Percentiles rank a stretch among this genome's conserved stretches.
Conservation (phyloP, 2,888 invertebrate genomes). For the Plemyria rubiginata region DNA sequence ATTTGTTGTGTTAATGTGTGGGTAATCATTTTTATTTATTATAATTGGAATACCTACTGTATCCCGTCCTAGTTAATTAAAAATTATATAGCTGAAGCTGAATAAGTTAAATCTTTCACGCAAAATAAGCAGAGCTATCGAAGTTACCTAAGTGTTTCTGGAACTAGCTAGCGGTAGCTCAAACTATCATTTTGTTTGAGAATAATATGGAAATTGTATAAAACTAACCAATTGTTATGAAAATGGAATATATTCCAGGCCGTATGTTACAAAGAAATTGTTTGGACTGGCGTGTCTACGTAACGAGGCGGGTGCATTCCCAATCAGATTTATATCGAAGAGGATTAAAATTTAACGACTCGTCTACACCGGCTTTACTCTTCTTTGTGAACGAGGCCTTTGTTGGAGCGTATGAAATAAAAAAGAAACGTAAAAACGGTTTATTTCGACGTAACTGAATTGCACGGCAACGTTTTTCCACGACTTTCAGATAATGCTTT, state of each 20-base stretch:
- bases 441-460: slow-evolving; percentile 32
- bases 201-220: slow-evolving; percentile 1
- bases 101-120: no score
- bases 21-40: no score
- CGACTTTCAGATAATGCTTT: slow-evolving; percentile 18
- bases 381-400: slow-evolving; percentile 59
- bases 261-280: slow-evolving; percentile 30
- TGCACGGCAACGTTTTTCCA: slow-evolving; percentile 23
- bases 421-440: slow-evolving; percentile 47
- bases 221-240: slow-evolving; percentile 25
- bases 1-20: no score
- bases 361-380: slow-evolving; percentile 56
- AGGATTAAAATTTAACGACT: slow-evolving; percentile 76
- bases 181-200: slow-evolving; percentile 4
- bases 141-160: background rate
- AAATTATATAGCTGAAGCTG: no score
- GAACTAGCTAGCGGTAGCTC: background rate
- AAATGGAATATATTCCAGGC: slow-evolving; percentile 21
- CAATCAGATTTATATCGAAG: slow-evolving; percentile 73
- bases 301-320: slow-evolving; percentile 67
- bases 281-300: slow-evolving; percentile 33
- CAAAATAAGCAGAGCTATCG: no score
- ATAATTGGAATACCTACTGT: no score
- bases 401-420: slow-evolving; percentile 57
- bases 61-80: no score